A percentile compares a stretch with the other conserved stretches of the same genome.
Conservation (phyloP, 2,888 invertebrate species). For the Sympetrum striolatum region DNA sequence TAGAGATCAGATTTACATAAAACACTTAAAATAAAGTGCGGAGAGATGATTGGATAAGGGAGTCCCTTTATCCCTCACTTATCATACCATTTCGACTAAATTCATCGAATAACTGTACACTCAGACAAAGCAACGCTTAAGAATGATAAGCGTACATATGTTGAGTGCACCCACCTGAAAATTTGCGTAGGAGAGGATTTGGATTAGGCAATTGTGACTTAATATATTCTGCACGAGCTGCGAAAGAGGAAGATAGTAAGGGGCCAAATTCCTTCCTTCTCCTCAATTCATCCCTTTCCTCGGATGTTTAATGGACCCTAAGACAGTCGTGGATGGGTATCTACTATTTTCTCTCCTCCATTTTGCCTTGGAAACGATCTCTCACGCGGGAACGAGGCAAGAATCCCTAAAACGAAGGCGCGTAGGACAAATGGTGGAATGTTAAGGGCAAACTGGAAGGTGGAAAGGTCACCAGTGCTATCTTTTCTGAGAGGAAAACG, state of each 20-base stretch:
- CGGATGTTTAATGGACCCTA: slow-evolving; percentile 42
- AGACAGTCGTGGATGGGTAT: slow-evolving; percentile 43
- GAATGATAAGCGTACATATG: no score
- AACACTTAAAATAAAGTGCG: no score
- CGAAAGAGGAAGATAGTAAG: not conserved
- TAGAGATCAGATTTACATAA: no score
- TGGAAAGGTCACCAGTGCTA: slow-evolving; percentile 24
- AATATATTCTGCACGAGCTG: not conserved
- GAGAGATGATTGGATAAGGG: no score
- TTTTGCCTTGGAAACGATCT: slow-evolving; percentile 22
- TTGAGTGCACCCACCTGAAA: no score
- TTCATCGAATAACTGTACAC: no score
- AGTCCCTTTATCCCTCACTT: no score
- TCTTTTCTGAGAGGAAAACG: not conserved
- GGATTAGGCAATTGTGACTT: no score
- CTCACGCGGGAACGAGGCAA: slow-evolving; percentile 30
- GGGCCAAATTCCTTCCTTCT: not conserved
- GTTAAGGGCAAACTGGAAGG: not conserved
- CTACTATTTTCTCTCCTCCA: slow-evolving; percentile 23
- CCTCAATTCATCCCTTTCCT: not conserved
- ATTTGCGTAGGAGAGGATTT: no score
- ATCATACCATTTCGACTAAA: no score
- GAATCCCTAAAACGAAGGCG: slow-evolving; percentile 25
- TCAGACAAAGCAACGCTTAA: no score
- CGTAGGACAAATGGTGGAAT: slow-evolving; percentile 34